phyloP scores from a whole-genome alignment of 2,113 vertebrate genomes.

The Antennarius striatus region DNA sequence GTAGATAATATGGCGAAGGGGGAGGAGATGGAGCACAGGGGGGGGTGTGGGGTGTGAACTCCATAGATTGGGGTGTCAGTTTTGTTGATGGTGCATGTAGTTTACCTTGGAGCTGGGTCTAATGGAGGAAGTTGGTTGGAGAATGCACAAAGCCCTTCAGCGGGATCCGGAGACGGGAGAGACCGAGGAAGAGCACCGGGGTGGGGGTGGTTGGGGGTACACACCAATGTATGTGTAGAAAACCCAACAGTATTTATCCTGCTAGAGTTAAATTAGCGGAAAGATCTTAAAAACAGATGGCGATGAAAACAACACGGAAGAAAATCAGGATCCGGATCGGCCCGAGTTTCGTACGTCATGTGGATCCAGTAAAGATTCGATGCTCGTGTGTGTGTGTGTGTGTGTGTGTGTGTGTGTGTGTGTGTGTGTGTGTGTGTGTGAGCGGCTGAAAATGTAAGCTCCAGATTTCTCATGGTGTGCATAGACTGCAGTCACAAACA shows the following conservation, averaged over 20 bases:
- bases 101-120: slow-evolving; percentile 94
- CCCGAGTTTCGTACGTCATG: too few species aligned
- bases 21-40: slow-evolving; percentile 31
- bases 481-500: slow-evolving; percentile 1
- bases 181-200: slow-evolving; percentile 1
- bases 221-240: neutral
- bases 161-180: slow-evolving; percentile 30
- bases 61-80: slow-evolving; percentile 94
- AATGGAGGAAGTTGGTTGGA: slow-evolving; percentile 92
- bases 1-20: slow-evolving; percentile 90
- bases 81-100: slow-evolving; percentile 98
- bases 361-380: too few species aligned
- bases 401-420: too few species aligned
- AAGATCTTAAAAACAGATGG: too few species aligned
- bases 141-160: slow-evolving; percentile 79
- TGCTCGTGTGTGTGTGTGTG: too few species aligned
- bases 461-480: slow-evolving; percentile 15
- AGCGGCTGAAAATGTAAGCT: neutral
- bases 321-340: too few species aligned
- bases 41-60: slow-evolving; percentile 88
- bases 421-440: too few species aligned
- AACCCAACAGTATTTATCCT: slow-evolving; percentile 6
- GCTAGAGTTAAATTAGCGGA: too few species aligned
- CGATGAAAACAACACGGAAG: too few species aligned
- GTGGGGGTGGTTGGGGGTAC: slow-evolving; percentile 1